Evolutionary conservation across 1,140 invertebrate genomes (phyloP).

Genomic region (Magallana gigas): DNA sequence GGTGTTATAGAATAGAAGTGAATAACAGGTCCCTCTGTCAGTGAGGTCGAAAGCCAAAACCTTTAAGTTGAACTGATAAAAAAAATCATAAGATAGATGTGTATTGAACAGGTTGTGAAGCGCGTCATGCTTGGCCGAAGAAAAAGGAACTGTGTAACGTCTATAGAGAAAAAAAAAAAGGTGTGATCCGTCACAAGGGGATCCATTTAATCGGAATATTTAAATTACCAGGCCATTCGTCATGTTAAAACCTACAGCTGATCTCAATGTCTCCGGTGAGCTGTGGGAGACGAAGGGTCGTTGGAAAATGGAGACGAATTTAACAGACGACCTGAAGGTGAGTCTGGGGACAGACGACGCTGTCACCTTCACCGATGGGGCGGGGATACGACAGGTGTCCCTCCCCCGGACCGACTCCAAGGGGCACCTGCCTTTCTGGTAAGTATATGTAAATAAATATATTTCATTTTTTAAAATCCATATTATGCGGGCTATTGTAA

Average conservation of each 20-base stretch:
- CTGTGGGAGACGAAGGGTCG: neutral
- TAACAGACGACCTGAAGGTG: slow-evolving; percentile 13
- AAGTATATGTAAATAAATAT: neutral
- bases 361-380: neutral
- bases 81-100: neutral
- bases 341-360: neutral
- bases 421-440: neutral
- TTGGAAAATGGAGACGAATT: slow-evolving; percentile 18
- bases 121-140: neutral
- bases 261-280: neutral
- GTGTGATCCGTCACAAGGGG: neutral
- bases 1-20: too few relatives aligned
- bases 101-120: neutral
- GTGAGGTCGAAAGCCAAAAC: too few relatives aligned
- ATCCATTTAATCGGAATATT: slow-evolving; percentile 13
- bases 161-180: neutral
- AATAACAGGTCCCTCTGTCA: too few relatives aligned
- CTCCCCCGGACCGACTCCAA: neutral
- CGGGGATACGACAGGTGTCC: neutral
- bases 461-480: neutral
- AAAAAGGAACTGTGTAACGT: neutral
- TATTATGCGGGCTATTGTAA: too few relatives aligned
- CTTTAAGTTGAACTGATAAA: neutral
- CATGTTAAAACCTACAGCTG: slow-evolving; percentile 7
- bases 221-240: slow-evolving; percentile 14